Percentiles rank a stretch among this genome's conserved stretches.
Evolutionary conservation across 1,140 invertebrate species (phyloP).

Genomic region (Atopsyche davidsoni): DNA sequence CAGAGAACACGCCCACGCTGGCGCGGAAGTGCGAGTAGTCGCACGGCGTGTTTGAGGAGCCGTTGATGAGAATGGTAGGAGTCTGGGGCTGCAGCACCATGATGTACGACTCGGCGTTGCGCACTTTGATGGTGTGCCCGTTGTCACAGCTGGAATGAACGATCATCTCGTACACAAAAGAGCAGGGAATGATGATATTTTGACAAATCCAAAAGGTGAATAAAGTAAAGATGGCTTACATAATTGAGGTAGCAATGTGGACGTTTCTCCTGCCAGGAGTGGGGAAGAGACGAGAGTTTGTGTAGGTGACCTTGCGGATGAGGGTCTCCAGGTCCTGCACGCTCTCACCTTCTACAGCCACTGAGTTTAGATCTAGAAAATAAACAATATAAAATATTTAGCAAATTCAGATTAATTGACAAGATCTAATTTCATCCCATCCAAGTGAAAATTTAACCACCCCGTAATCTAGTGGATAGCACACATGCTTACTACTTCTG

Average conservation of each 20-base stretch:
- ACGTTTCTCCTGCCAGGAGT: constrained; percentile 88
- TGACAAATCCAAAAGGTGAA: no score
- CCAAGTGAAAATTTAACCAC: constrained; percentile 30
- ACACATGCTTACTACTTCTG: no score
- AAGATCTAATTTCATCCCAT: not conserved
- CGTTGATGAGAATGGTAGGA: constrained; percentile 77
- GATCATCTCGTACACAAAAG: no score
- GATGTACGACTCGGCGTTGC: constrained; percentile 69
- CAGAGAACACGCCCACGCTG: constrained; percentile 78
- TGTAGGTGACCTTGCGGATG: constrained; percentile 82
- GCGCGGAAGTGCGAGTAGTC: constrained; percentile 80
- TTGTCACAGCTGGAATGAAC: constrained; percentile 56
- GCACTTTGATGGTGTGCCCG: constrained; percentile 58
- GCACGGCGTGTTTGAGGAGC: constrained; percentile 72
- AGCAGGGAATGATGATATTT: no score
- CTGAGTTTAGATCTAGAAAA: constrained; percentile 74
- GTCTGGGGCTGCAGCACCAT: constrained; percentile 81
- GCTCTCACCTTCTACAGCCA: constrained; percentile 86
- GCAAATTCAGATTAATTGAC: not conserved
- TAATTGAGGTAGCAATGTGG: constrained; percentile 71
- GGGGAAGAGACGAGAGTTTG: constrained; percentile 83
- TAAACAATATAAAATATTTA: constrained; percentile 13
- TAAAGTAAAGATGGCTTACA: constrained; percentile 43
- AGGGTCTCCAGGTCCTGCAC: constrained; percentile 83
- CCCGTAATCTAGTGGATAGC: constrained; percentile 38